Evolutionary conservation across 1,140 invertebrate genomes (phyloP).

Genomic region (Argopecten irradians): DNA sequence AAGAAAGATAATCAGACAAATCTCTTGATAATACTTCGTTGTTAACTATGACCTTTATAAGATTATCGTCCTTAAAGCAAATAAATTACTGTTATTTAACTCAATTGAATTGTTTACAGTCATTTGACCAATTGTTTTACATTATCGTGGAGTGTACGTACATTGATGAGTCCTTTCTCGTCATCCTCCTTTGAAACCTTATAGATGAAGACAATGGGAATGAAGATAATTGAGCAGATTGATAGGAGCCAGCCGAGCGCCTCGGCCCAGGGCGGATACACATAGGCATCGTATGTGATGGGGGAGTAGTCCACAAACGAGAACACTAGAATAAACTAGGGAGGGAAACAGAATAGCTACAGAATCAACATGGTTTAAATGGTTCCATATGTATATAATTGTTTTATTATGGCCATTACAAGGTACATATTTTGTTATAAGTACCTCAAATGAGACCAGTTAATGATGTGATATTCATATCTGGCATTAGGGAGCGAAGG

Average conservation of each 20-base stretch:
- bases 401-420: no score
- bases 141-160: slow-evolving; percentile 21
- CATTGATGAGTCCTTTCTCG: slow-evolving; percentile 42
- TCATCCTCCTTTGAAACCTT: slow-evolving; percentile 60
- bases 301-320: slow-evolving; percentile 87
- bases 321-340: slow-evolving; percentile 87
- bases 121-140: no score
- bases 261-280: slow-evolving; percentile 88
- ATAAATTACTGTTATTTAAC: no score
- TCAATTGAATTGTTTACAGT: no score
- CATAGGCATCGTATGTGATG: slow-evolving; percentile 77
- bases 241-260: slow-evolving; percentile 85
- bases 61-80: no score
- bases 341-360: neutral
- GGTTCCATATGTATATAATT: slow-evolving; percentile 50
- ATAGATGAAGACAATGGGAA: slow-evolving; percentile 78
- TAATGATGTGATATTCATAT: no score
- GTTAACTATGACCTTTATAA: no score
- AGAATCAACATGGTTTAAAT: neutral
- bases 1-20: no score
- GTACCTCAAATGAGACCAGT: no score
- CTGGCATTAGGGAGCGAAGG: no score
- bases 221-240: slow-evolving; percentile 82
- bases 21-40: no score
- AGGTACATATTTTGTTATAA: no score